These are phyloP conservation scores for Solen grandis DNA, from an alignment of 1,140 invertebrate species.

Conservation along the genomic window DNA sequence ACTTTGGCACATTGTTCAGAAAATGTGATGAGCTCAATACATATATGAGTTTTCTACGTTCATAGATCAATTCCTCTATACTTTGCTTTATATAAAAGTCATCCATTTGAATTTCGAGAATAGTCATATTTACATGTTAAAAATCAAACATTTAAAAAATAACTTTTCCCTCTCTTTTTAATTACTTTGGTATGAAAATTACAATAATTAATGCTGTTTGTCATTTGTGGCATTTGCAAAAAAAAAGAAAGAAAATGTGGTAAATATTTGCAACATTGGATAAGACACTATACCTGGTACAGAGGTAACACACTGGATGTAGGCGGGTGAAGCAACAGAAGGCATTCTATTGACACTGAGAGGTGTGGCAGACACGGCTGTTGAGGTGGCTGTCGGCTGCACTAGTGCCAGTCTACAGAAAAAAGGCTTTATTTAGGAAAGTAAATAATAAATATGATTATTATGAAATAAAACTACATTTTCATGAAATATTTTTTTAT, in stretches of 20 bases:
- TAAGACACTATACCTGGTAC: constrained; percentile 60
- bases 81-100: background rate
- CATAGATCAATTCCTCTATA: background rate
- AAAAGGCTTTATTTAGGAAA: no score
- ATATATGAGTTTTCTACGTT: no score
- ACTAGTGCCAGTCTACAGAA: constrained; percentile 62
- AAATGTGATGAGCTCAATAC: background rate
- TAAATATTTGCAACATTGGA: background rate
- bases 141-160: no score
- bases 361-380: constrained; percentile 40
- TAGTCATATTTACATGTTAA: no score
- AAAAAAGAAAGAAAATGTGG: no score
- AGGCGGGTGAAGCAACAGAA: constrained; percentile 60
- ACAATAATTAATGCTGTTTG: background rate
- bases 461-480: no score
- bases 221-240: no score
- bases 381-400: constrained; percentile 54
- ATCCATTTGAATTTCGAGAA: background rate
- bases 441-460: no score
- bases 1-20: background rate
- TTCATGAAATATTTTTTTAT: no score
- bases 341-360: constrained; percentile 48
- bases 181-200: background rate
- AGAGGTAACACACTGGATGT: constrained; percentile 68
- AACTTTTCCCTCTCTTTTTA: no score